phyloP scores from a whole-genome alignment of 2,797 vertebrate genomes.

The Bradypodion ventrale region DNA sequence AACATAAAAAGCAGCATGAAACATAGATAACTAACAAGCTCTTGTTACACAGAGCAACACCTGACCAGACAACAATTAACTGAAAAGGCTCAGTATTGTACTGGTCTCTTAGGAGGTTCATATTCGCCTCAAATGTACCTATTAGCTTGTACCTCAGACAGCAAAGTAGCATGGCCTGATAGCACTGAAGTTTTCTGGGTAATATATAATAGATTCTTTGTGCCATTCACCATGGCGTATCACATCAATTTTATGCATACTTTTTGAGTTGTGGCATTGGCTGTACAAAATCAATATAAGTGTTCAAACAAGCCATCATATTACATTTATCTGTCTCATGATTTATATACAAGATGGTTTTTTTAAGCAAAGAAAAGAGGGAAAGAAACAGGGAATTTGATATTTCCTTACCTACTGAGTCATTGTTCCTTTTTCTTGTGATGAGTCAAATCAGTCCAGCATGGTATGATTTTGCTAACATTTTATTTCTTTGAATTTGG shows the following conservation, averaged over 20 bases:
- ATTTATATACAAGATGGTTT: background rate
- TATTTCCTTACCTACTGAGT: background rate
- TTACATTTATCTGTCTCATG: constrained; percentile 28
- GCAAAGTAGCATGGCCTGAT: background rate
- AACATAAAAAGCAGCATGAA: too few relatives aligned
- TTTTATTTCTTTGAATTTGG: background rate
- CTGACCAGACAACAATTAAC: too few relatives aligned
- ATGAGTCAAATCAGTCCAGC: background rate
- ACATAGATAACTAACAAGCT: too few relatives aligned
- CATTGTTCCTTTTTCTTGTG: background rate
- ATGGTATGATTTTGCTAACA: background rate
- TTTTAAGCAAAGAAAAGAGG: constrained; percentile 7
- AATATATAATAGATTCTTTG: background rate
- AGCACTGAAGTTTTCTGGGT: background rate
- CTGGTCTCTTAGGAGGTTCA: too few relatives aligned
- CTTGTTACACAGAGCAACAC: too few relatives aligned
- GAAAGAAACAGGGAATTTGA: constrained; percentile 19
- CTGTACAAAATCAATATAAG: background rate
- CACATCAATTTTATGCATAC: background rate
- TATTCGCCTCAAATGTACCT: too few relatives aligned
- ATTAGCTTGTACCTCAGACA: too few relatives aligned
- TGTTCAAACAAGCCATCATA: background rate
- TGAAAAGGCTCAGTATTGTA: too few relatives aligned
- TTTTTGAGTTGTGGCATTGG: background rate
- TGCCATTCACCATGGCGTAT: background rate